These are phyloP conservation scores for Pilophorus perplexus DNA, from an alignment of 2,888 invertebrate species.

Conservation along the genomic window DNA sequence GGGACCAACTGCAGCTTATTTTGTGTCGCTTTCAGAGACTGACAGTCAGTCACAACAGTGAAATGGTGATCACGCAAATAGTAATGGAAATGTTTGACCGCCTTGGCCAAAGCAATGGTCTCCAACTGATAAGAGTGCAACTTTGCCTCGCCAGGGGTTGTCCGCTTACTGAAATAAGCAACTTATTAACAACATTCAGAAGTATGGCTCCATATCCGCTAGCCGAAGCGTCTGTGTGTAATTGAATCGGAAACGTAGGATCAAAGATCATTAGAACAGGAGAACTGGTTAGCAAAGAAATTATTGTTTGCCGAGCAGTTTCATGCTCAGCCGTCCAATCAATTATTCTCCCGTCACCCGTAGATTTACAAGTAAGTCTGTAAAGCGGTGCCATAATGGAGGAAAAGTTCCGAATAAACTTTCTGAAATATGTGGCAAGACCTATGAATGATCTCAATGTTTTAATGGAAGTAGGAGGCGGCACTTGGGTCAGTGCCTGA, in stretches of 20 bases:
- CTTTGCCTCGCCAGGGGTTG: slow-evolving; percentile 14
- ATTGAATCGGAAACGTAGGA: slow-evolving; percentile 8
- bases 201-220: slow-evolving; percentile 11
- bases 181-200: slow-evolving; percentile 6
- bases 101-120: slow-evolving; percentile 11
- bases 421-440: not conserved
- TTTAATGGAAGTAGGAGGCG: slow-evolving; percentile 9
- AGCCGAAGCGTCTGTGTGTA: slow-evolving; percentile 14
- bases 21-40: slow-evolving; percentile 15
- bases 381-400: not conserved
- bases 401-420: not conserved
- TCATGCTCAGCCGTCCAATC: not conserved
- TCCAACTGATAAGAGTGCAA: slow-evolving; percentile 3
- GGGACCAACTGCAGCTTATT: slow-evolving; percentile 11
- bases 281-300: slow-evolving; percentile 6
- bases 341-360: not conserved
- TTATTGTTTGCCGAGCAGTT: slow-evolving; percentile 8
- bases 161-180: slow-evolving; percentile 22
- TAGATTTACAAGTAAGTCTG: not conserved
- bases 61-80: no score
- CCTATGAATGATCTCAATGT: slow-evolving; percentile 16
- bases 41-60: slow-evolving; percentile 27
- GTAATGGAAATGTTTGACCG: slow-evolving; percentile 20
- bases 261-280: slow-evolving; percentile 26
- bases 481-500: slow-evolving; percentile 12